Evolutionary conservation across 53 echinoderm and acorn worm genomes (phyloP).

Genomic region (Crossaster papposus): DNA sequence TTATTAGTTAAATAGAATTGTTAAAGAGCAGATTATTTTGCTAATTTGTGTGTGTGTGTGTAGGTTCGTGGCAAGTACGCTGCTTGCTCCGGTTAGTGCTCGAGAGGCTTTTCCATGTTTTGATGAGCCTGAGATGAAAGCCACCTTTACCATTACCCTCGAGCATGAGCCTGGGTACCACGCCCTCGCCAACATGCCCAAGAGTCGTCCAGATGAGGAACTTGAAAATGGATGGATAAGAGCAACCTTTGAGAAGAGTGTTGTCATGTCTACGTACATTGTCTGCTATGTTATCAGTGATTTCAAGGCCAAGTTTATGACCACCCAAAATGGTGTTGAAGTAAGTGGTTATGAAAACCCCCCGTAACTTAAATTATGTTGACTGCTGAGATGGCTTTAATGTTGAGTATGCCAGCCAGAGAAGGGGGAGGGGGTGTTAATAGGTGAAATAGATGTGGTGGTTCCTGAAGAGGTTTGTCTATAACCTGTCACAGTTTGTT

Average conservation of each 20-base stretch:
- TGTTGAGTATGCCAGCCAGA: too few species aligned
- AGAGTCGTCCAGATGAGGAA: constrained; percentile 31
- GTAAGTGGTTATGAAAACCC: constrained; percentile 34
- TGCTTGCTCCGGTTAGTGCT: constrained; percentile 85
- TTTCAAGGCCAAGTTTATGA: constrained; percentile 48
- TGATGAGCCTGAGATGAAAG: constrained; percentile 93
- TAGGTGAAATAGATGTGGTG: too few species aligned
- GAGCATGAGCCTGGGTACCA: constrained; percentile 67
- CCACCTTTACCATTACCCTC: constrained; percentile 76
- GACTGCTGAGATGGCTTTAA: too few species aligned
- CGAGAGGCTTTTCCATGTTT: constrained; percentile 96
- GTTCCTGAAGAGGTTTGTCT: too few species aligned
- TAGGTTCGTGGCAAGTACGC: constrained; percentile 81
- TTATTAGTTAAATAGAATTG: not conserved
- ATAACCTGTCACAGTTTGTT: not conserved
- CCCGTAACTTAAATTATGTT: too few species aligned
- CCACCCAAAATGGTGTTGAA: constrained; percentile 60
- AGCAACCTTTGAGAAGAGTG: constrained; percentile 77
- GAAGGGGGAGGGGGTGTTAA: too few species aligned
- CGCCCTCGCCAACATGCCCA: constrained; percentile 88
- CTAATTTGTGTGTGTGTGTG: not conserved
- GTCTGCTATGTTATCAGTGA: constrained; percentile 88
- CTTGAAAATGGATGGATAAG: constrained; percentile 65
- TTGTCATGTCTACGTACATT: constrained; percentile 91
- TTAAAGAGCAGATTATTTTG: not conserved